A percentile compares a stretch with the other conserved stretches of the same genome.
These are phyloP conservation scores for Periphyllus acericola DNA, from an alignment of 2,888 invertebrate genomes.

Conservation along the genomic window DNA sequence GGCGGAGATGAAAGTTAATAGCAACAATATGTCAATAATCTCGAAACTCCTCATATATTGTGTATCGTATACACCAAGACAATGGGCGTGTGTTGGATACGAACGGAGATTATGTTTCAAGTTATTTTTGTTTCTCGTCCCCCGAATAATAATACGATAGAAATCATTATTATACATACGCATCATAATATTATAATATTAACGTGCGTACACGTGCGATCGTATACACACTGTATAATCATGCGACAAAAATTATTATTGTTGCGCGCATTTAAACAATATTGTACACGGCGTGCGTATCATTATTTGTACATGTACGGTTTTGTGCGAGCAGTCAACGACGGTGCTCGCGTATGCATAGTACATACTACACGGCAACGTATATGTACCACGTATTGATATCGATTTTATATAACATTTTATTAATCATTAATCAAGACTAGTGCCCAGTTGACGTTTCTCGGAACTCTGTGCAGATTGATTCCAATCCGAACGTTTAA, in stretches of 20 bases:
- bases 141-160: background rate
- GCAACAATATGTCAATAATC: constrained; percentile 42
- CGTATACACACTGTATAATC: background rate
- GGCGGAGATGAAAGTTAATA: too few species aligned
- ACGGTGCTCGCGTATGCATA: too few species aligned
- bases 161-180: background rate
- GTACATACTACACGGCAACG: background rate
- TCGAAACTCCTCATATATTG: background rate
- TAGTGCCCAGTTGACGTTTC: background rate
- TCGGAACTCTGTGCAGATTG: background rate
- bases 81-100: background rate
- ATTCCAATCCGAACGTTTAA: background rate
- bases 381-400: background rate
- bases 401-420: background rate
- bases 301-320: background rate
- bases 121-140: background rate
- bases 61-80: background rate
- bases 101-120: background rate
- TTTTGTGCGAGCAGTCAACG: background rate
- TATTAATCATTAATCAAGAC: background rate
- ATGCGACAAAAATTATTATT: background rate
- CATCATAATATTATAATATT: background rate
- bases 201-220: background rate
- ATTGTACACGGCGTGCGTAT: background rate
- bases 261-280: background rate